phyloP scores from a whole-genome alignment of 2,113 vertebrate species.

The Ifrita kowaldi region DNA sequence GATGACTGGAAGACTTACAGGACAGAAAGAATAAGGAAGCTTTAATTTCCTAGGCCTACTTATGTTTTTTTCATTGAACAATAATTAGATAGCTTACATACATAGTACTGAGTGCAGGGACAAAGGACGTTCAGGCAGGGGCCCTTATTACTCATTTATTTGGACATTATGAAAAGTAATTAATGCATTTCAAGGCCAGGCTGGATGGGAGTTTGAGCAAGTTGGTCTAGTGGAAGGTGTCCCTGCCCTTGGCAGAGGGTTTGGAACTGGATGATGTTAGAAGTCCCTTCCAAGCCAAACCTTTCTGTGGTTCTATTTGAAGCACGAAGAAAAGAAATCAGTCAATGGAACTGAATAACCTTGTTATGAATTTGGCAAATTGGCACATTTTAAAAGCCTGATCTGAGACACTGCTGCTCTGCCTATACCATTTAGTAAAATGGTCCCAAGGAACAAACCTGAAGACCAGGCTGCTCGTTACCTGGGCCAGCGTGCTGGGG shows the following conservation, averaged over 20 bases:
- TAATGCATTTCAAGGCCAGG: not conserved
- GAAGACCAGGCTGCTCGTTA: not conserved
- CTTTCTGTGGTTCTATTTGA: not conserved
- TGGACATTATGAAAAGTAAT: not conserved
- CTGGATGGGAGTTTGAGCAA: not conserved
- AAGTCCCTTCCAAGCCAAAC: not conserved
- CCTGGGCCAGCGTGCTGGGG: not conserved
- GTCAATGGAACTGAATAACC: not conserved
- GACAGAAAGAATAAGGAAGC: not conserved
- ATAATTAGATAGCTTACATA: not conserved
- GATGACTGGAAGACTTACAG: not conserved
- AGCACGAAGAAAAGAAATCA: not conserved
- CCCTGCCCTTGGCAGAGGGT: not conserved
- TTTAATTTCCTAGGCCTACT: not conserved
- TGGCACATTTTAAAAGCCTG: not conserved
- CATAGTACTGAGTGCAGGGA: not conserved
- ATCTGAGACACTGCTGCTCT: not conserved
- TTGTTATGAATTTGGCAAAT: not conserved
- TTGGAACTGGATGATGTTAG: not conserved
- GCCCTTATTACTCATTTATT: not conserved
- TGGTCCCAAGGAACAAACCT: not conserved
- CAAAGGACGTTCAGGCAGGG: not conserved
- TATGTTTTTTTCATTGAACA: not conserved
- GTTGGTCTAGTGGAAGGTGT: not conserved
- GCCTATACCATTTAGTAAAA: not conserved